phyloP scores from a whole-genome alignment of 1,140 invertebrate genomes.

The Mizuhopecten yessoensis region DNA sequence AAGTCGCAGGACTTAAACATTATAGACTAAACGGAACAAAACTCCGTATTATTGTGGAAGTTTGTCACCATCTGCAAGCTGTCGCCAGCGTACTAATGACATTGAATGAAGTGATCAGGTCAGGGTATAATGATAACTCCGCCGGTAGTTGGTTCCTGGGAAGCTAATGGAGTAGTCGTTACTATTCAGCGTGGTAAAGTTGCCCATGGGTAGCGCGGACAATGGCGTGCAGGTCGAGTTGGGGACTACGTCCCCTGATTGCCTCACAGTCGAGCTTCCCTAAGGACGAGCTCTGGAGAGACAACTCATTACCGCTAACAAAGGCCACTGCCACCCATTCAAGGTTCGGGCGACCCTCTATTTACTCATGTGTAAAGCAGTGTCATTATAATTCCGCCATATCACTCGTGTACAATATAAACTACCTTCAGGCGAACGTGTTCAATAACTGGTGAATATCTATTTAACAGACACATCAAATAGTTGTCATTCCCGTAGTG shows the following conservation, averaged over 20 bases:
- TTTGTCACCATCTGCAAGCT: neutral
- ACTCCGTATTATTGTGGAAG: too few species aligned
- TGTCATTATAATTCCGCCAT: neutral
- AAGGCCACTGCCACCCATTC: neutral
- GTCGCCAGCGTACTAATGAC: neutral
- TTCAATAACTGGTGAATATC: neutral
- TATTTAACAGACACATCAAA: conserved; percentile 35
- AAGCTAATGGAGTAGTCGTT: neutral
- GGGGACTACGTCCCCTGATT: neutral
- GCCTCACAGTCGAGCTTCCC: neutral
- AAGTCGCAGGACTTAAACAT: too few species aligned
- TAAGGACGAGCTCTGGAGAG: neutral
- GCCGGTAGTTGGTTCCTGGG: neutral
- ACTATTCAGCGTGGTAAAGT: neutral
- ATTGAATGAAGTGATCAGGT: neutral
- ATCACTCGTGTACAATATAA: neutral
- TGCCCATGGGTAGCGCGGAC: neutral
- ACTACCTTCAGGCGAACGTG: conserved; percentile 1
- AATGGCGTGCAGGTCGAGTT: neutral
- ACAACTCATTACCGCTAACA: neutral
- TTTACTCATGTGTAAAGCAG: conserved; percentile 34
- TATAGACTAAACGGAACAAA: too few species aligned
- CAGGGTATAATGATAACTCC: neutral
- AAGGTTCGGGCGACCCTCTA: neutral
- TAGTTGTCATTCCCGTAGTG: conserved; percentile 23